Base-by-base conservation (phyloP, 1,140 invertebrate genomes). In the Vanessa tameamea region DNA sequence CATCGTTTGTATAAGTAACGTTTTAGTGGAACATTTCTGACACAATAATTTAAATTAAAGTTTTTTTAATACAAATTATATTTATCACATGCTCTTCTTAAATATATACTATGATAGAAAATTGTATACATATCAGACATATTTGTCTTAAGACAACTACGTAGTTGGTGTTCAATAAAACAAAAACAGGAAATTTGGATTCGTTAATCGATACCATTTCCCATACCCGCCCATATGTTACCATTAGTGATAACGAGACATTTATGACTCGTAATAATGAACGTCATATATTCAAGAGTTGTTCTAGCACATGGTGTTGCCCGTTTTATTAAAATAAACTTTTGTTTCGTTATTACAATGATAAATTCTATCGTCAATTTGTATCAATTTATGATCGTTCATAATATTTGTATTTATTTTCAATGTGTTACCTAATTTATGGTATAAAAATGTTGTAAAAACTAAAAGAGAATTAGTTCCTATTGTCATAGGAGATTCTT, bases 201-300 rank as follows among this genome's bases (percentile, higher is more conserved):
- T 69, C 63, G 64, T 75, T 72, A 77, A 81, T 81, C 80, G 82
- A 81, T 85, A 78, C 79, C 64, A 76, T 78, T 90, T 87, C 83
- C 81, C 80, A 82, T 79, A 76, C 78, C 78, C 75, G 70, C 73
- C 85, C 87, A 86, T 90, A 89, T 89, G 88, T 87, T 88, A 85
- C 85, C 80, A 84, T 88, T 88, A 88, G 81, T 68, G 74, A 82
- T 89, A 88, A 90, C 87, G 84, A 90, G 86, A 87, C 85, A 61
- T 90, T 89, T 90, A 90, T 81, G 73, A 72, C 84, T 81, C 87
- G 76, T 84, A 82, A 84, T 81, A 80, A 81, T 82, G 82, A 77
- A 81, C 80, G 77, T 31, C 48, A 71, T 71, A 37, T 61, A 61
- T 61, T 14, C 55, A 11, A 59, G 48, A 14, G 48, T 51, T 51